Conservation (phyloP, 2,797 vertebrate genomes). For the Arrhamphus sclerolepis region DNA sequence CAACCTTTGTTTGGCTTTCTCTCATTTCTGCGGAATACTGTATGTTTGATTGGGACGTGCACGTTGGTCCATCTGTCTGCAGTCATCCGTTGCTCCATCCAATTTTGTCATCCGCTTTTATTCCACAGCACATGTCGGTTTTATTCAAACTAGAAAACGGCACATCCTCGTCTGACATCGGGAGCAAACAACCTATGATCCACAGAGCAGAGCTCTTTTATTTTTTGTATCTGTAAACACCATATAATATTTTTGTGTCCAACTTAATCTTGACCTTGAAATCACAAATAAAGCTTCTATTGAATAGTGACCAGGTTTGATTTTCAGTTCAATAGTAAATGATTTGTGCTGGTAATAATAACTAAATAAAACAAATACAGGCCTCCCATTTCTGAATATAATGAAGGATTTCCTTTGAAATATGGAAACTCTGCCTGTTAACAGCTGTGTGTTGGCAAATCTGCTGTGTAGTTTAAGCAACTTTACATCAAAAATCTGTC, state of each 20-base stretch:
- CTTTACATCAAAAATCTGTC: constrained; percentile 23
- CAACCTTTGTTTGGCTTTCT: not conserved
- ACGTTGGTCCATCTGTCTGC: not conserved
- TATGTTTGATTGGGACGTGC: constrained; percentile 3
- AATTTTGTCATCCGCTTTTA: constrained; percentile 36
- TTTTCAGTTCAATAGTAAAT: no score
- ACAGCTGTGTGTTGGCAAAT: no score
- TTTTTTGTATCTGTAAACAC: no score
- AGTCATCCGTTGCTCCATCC: constrained; percentile 9
- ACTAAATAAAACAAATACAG: not conserved
- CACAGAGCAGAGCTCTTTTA: no score
- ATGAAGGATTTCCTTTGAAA: not conserved
- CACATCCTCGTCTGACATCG: constrained; percentile 14
- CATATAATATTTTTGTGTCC: no score
- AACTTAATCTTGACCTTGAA: no score
- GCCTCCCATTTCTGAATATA: not conserved
- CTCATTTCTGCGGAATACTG: not conserved
- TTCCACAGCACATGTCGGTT: constrained; percentile 23
- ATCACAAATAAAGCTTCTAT: no score
- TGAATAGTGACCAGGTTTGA: no score
- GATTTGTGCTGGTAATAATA: no score
- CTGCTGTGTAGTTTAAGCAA: no score
- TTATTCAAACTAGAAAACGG: constrained; percentile 23
- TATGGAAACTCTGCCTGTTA: no score
- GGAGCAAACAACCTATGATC: constrained; percentile 1